Evolutionary conservation across 2,888 invertebrate genomes (phyloP).

Genomic region (Trachelus stipa): DNA sequence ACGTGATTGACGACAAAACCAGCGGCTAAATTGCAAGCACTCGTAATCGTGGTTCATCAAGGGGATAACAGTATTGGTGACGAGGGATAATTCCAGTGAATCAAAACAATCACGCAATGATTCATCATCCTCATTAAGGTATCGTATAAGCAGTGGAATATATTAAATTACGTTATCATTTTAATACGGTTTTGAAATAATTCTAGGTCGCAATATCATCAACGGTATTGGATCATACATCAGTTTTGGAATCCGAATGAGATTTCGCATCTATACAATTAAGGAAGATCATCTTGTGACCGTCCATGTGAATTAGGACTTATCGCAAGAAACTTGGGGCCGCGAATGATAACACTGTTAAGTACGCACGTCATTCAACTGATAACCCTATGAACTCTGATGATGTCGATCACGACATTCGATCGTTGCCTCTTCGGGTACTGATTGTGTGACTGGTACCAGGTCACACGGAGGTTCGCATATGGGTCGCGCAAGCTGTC

Average conservation of each 20-base stretch:
- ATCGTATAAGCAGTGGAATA: background rate
- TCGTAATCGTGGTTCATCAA: background rate
- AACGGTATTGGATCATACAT: background rate
- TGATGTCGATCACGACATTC: constrained; percentile 1
- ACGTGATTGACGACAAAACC: background rate
- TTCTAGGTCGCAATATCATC: background rate
- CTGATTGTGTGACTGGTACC: background rate
- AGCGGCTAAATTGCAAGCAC: background rate
- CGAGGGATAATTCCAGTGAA: background rate
- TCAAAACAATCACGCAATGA: background rate
- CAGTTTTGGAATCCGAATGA: background rate
- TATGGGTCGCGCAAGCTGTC: background rate
- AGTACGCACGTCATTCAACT: background rate
- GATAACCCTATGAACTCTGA: constrained; percentile 1
- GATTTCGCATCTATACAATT: background rate
- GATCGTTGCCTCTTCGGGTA: background rate
- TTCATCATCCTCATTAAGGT: background rate
- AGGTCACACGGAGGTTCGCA: constrained; percentile 6
- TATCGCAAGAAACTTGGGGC: background rate
- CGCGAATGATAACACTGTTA: background rate
- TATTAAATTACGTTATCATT: background rate
- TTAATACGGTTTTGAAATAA: background rate
- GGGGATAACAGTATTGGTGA: background rate
- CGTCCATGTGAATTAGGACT: background rate
- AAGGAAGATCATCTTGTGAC: background rate